phyloP scores from a whole-genome alignment of 2,113 vertebrate genomes.

The Panthera tigris region DNA sequence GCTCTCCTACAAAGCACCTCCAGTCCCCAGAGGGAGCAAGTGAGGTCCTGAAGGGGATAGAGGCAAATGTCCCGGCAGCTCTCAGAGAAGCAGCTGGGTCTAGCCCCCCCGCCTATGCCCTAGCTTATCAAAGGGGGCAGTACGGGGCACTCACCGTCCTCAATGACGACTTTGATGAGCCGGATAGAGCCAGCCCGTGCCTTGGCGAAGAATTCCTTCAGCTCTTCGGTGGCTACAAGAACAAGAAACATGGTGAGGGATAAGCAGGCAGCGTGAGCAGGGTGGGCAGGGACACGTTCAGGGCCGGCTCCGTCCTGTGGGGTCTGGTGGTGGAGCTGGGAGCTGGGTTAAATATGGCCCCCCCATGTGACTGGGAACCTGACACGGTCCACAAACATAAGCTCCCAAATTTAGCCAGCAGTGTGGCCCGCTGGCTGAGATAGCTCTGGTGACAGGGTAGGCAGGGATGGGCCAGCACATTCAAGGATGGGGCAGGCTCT shows the following conservation, averaged over 20 bases:
- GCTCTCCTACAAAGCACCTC: neutral
- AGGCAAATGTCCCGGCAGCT: neutral
- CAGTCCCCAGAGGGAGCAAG: neutral
- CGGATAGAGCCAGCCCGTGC: slow-evolving; percentile 93
- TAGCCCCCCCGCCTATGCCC: neutral
- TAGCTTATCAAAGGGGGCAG: neutral
- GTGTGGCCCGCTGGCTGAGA: slow-evolving; percentile 74
- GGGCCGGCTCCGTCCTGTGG: neutral
- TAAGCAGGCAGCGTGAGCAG: neutral
- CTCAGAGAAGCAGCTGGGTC: neutral
- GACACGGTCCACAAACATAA: slow-evolving; percentile 86
- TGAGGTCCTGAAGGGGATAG: neutral
- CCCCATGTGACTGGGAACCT: slow-evolving; percentile 90
- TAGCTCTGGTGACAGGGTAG: slow-evolving; percentile 81
- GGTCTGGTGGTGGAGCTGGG: slow-evolving; percentile 26
- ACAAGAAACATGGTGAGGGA: slow-evolving; percentile 94
- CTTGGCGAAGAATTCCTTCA: slow-evolving; percentile 95
- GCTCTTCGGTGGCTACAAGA: slow-evolving; percentile 94
- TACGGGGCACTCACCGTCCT: slow-evolving; percentile 91
- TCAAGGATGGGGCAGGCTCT: neutral
- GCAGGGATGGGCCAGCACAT: neutral
- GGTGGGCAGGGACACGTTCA: accelerated
- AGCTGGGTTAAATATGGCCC: slow-evolving; percentile 79
- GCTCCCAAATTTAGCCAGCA: slow-evolving; percentile 92
- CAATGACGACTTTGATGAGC: slow-evolving; percentile 96